Conservation (phyloP, 2,797 vertebrate genomes). For the Smutsia temminckii region DNA sequence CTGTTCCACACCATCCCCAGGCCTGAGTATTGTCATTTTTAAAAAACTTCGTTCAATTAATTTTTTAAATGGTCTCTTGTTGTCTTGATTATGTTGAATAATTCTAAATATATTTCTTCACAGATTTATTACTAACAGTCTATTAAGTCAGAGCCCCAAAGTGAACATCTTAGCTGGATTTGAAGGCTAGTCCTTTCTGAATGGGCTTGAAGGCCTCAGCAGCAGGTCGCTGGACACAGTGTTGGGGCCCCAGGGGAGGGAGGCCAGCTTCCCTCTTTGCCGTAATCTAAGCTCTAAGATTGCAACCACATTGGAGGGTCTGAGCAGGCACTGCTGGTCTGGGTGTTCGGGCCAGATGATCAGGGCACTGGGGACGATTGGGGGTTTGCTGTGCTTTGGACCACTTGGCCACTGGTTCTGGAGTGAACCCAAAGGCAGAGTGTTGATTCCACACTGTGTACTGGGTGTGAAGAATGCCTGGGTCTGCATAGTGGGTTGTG, state of each 20-base stretch:
- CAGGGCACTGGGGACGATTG: accelerated
- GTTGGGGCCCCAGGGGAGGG: background rate
- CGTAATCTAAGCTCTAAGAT: conserved; percentile 52
- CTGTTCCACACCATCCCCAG: background rate
- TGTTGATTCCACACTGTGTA: accelerated
- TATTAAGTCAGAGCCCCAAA: conserved; percentile 63
- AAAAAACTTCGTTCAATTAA: background rate
- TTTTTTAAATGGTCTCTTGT: background rate
- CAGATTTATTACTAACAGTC: conserved; percentile 72
- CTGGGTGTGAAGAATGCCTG: too few species aligned
- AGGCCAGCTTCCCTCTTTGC: background rate
- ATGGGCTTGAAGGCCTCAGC: conserved; percentile 20
- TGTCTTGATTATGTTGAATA: background rate
- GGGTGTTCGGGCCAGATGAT: too few species aligned
- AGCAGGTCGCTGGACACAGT: background rate
- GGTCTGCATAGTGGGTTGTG: background rate
- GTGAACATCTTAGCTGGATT: conserved; percentile 57
- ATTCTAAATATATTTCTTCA: background rate
- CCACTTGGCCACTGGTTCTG: background rate
- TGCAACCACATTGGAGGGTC: background rate
- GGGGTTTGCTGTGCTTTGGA: background rate
- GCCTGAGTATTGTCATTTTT: background rate
- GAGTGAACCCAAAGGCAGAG: accelerated
- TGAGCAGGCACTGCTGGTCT: background rate
- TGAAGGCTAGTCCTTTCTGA: conserved; percentile 53